Base-by-base conservation (phyloP, 2,888 invertebrate genomes). In the Microchrysa polita region DNA sequence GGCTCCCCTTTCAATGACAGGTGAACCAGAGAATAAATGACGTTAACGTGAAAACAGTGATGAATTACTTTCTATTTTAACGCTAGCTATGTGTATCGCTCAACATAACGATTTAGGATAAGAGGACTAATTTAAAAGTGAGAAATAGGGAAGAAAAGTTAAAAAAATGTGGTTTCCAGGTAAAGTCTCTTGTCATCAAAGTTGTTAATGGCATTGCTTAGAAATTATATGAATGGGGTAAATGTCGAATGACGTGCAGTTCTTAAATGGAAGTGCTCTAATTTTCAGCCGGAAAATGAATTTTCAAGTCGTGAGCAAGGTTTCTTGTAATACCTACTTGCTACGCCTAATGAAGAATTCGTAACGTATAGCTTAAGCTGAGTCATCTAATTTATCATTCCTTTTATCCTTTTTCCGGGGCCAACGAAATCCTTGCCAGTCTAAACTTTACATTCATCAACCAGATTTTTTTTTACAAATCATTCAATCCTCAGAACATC, bases 381-480 rank as follows among this genome's bases (percentile, higher is more conserved):
- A n/a, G 48, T n/a, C 48, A 48, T 10, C 10, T 48, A 48, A 48
- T n/a, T 12, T 48, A 5, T 12, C 4, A n/a, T 48, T 2, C 48
- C 16, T 12, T 10, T 2, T 2, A n/a, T n/a, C 12, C 48, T 12
- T n/a, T n/a, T 48, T 55, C 22, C 16, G 18, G 18, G 22, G 5
- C 18, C 4, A 5, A 5, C n/a, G n/a, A 44, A 44, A 48, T 65
- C 16, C 7, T 2, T 48, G 48, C 44, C 44, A 55, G 48, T 48
- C 34, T 22, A 65, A 65, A 65, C 18, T 34, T 48, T 40, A n/a
- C 9, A 48, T 44, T 65, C 65, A 65, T 65, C 48, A 65, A 22
- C 23, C 2, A 22, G 48, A 65, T 48, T 65, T 65, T n/a, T n/a
- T 65, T 65, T 34, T 34, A 65, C 65, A 65, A 48, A 20, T 48